Evolutionary conservation across 1,140 invertebrate genomes (phyloP).

Genomic region (Metaphire vulgaris): DNA sequence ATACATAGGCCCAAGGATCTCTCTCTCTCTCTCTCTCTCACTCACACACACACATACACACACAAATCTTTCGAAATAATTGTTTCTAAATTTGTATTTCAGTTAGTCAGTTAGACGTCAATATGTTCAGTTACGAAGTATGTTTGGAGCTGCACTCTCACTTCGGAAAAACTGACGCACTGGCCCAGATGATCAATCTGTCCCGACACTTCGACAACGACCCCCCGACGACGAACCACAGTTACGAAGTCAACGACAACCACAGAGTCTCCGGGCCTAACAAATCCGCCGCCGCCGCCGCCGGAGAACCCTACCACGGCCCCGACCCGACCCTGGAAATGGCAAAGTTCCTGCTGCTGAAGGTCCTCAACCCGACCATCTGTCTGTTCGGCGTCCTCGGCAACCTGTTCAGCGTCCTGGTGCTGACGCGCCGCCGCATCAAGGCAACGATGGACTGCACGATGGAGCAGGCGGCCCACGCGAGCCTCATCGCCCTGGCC

Average conservation of each 20-base stretch:
- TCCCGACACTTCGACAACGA: neutral
- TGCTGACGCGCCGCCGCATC: neutral
- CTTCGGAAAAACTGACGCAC: neutral
- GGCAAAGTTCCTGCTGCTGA: neutral
- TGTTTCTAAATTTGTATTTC: too few relatives aligned
- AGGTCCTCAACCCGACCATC: conserved; percentile 5
- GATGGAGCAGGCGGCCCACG: conserved; percentile 20
- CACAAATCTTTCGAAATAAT: too few relatives aligned
- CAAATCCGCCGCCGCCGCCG: neutral
- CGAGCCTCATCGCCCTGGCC: conserved; percentile 43
- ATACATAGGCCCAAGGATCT: too few relatives aligned
- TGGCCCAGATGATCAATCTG: neutral
- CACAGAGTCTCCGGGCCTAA: neutral
- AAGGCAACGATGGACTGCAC: neutral
- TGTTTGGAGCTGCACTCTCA: neutral
- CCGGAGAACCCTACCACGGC: neutral
- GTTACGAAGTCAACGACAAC: neutral
- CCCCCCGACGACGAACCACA: neutral
- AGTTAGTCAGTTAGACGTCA: too few relatives aligned
- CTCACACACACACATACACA: too few relatives aligned
- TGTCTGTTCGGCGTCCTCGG: conserved; percentile 23
- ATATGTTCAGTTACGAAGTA: neutral
- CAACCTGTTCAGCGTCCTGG: conserved; percentile 18
- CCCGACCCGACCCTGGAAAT: conserved; percentile 4
- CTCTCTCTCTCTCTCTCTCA: too few relatives aligned